Evolutionary conservation across 1,140 invertebrate species (phyloP).

Genomic region (Popillia japonica): DNA sequence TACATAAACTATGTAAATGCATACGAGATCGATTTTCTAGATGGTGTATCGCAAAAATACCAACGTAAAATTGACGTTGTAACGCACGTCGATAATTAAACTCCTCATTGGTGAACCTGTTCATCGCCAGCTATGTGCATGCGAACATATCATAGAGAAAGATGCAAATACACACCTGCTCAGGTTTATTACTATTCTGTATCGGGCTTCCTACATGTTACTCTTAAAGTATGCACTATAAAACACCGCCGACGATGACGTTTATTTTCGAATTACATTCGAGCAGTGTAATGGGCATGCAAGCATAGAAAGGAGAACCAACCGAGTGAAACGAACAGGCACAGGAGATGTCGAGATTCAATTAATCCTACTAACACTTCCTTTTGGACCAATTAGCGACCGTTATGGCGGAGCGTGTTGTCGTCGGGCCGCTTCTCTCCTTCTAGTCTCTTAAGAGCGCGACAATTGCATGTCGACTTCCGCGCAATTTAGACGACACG

Average conservation of each 20-base stretch:
- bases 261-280: not conserved
- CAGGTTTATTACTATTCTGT: not conserved
- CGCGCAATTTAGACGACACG: not conserved
- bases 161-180: not conserved
- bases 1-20: not conserved
- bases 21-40: slow-evolving; percentile 1
- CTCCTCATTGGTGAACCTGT: not conserved
- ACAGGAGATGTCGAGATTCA: not conserved
- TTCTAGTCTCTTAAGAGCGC: not conserved
- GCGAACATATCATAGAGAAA: not conserved
- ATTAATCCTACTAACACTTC: slow-evolving; percentile 5
- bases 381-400: slow-evolving; percentile 9
- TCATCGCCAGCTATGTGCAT: too few species aligned
- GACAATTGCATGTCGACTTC: not conserved
- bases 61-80: slow-evolving; percentile 1
- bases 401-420: not conserved
- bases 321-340: not conserved
- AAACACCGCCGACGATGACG: not conserved
- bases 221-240: not conserved
- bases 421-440: not conserved
- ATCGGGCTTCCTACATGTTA: not conserved
- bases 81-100: not conserved
- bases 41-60: not conserved
- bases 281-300: not conserved
- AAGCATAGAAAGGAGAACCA: slow-evolving; percentile 3